phyloP scores from a whole-genome alignment of 64 coral and sea anemone species.

The Trachythela sp. region DNA sequence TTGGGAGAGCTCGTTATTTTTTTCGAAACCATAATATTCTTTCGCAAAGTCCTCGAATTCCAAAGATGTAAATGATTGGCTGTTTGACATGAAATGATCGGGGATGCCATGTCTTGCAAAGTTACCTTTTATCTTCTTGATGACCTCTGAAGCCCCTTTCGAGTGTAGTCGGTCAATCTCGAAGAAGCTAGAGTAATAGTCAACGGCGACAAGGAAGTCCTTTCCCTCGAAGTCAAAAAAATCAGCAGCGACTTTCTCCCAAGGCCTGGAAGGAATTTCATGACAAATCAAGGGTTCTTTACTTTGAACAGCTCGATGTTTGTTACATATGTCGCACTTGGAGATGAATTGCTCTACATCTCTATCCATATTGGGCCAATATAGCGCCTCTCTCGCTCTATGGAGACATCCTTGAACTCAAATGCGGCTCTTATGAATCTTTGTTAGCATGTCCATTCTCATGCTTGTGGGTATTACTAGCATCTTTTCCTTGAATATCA shows the following conservation, averaged over 20 bases:
- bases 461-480: background rate
- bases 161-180: constrained; percentile 5
- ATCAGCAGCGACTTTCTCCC: constrained; percentile 18
- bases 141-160: background rate
- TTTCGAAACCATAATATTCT: constrained; percentile 15
- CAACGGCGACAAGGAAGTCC: constrained; percentile 25
- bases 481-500: background rate
- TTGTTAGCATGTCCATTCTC: background rate
- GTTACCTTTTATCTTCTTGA: background rate
- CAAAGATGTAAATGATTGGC: background rate
- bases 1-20: background rate
- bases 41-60: constrained; percentile 29
- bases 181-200: constrained; percentile 41
- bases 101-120: constrained; percentile 40
- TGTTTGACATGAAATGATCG: constrained; percentile 10
- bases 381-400: background rate
- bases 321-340: background rate
- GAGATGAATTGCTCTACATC: background rate
- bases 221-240: constrained; percentile 7
- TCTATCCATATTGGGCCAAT: background rate
- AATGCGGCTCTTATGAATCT: background rate
- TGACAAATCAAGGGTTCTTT: background rate
- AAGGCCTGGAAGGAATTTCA: background rate
- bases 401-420: background rate
- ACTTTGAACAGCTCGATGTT: background rate